Evolutionary conservation across 1,140 invertebrate species (phyloP).

Genomic region (Lanistes nyassanus): DNA sequence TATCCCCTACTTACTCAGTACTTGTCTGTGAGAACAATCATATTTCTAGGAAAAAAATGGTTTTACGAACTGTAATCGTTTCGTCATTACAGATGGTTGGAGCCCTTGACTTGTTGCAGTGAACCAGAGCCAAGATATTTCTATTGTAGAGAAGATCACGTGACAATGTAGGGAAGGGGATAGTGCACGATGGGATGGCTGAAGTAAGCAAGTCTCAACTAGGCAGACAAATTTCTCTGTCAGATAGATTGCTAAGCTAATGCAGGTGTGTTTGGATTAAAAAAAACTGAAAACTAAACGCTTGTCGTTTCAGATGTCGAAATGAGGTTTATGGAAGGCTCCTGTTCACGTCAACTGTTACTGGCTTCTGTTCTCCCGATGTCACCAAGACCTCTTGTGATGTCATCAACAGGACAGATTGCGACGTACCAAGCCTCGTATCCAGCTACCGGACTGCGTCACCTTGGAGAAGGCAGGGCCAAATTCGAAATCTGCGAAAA

Average conservation of each 20-base stretch:
- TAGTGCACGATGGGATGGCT: too few species aligned
- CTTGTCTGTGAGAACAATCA: neutral
- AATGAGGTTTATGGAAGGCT: neutral
- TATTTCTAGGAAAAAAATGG: neutral
- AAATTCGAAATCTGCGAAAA: constrained; percentile 24
- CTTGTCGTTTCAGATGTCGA: neutral
- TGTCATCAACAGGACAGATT: constrained; percentile 11
- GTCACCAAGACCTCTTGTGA: constrained; percentile 23
- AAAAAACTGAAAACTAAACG: too few species aligned
- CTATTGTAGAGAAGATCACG: too few species aligned
- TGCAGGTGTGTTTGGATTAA: too few species aligned
- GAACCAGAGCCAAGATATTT: too few species aligned
- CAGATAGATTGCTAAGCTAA: too few species aligned
- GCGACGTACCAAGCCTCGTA: neutral
- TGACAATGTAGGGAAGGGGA: too few species aligned
- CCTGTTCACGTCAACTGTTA: neutral
- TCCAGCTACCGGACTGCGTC: neutral
- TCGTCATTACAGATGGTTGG: neutral
- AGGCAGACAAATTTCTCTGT: too few species aligned
- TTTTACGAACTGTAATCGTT: neutral
- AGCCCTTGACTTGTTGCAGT: too few species aligned
- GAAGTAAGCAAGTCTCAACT: too few species aligned
- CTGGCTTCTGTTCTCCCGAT: neutral
- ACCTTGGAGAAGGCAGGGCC: constrained; percentile 10
- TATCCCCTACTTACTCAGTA: neutral